These are phyloP conservation scores for Carollia perspicillata DNA, from an alignment of 2,113 vertebrate species.

Conservation along the genomic window DNA sequence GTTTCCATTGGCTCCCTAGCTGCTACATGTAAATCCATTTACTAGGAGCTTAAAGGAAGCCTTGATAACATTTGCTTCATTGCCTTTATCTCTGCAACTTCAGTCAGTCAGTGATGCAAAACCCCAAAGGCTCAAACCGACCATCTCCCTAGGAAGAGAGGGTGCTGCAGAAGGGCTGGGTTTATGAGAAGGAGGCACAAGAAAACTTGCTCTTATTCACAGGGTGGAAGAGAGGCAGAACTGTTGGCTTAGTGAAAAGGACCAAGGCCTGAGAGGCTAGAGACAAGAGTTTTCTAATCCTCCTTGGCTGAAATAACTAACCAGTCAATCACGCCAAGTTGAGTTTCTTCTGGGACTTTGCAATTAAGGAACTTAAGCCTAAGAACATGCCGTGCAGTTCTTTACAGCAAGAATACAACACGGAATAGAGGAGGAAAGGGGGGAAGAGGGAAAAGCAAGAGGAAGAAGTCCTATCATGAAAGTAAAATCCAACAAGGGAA, in stretches of 20 bases:
- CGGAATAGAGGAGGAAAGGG: not conserved
- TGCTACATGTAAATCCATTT: constrained; percentile 81
- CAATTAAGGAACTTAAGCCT: not conserved
- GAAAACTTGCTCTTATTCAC: constrained; percentile 21
- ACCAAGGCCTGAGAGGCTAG: not conserved
- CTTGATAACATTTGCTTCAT: constrained; percentile 67
- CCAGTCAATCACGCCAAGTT: not conserved
- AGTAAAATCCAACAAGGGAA: not conserved
- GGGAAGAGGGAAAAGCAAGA: not conserved
- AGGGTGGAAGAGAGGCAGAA: not conserved
- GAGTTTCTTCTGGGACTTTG: not conserved
- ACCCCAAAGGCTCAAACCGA: constrained; percentile 46
- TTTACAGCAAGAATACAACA: not conserved
- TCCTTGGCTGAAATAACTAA: constrained; percentile 1
- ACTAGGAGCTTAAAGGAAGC: constrained; percentile 58
- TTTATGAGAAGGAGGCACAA: not conserved
- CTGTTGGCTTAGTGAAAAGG: not conserved
- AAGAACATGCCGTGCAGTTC: not conserved
- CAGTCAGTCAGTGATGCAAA: constrained; percentile 48
- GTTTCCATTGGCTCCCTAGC: constrained; percentile 73
- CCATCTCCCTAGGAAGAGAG: not conserved
- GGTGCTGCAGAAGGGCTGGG: not conserved
- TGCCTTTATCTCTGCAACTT: constrained; percentile 70
- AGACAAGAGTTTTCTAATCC: not conserved
- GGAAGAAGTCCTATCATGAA: not conserved